Base-by-base conservation (phyloP, 2,797 vertebrate genomes). In the Danio kyathit region DNA sequence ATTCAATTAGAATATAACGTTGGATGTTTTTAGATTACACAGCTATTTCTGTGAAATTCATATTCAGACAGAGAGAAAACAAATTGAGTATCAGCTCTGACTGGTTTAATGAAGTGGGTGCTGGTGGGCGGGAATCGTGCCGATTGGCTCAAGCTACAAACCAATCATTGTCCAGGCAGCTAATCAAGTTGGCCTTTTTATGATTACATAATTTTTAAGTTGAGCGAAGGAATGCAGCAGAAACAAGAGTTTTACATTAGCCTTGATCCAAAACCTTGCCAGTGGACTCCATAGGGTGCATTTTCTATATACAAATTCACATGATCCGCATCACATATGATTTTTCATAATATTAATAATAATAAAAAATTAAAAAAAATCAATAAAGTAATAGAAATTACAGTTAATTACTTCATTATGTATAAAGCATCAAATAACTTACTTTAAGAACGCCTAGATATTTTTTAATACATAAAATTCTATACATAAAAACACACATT, bases 21-120 rank as follows among this genome's bases (percentile, higher is more conserved):
- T 11, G 57, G 56, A 61, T 56, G 56, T 63, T 72, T 63, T 72
- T 64, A 46, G 38, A 72, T 56, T 64, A 72, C 69, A 52, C 78
- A 0, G 57, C 46, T 38, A 17, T 38, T 48, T 73, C 16, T 5
- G 11, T 52, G 16, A 10, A 51, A 70, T 60, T 60, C 8, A 41
- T 67, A 44, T 67, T 59, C 41, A 17, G 49, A 52, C 19, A 7
- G 54, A 48, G 44, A 49, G 66, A 17, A 79, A 63, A 70, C 16
- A 63, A 48, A 79, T 0, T 7, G 56, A 70, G 48, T 7, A 52
- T 71, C 69, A 73, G 67, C 49, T 64, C 49, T 52, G 54, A 69
- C 7, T 38, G 16, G 19, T 61, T 61, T 71, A 79, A 79, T 71
- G 46, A 69, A 71, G 56, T 6, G 6, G n/a, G 12, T 29, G 49